phyloP scores from a whole-genome alignment of 2,888 invertebrate species.

The Griposia aprilina region DNA sequence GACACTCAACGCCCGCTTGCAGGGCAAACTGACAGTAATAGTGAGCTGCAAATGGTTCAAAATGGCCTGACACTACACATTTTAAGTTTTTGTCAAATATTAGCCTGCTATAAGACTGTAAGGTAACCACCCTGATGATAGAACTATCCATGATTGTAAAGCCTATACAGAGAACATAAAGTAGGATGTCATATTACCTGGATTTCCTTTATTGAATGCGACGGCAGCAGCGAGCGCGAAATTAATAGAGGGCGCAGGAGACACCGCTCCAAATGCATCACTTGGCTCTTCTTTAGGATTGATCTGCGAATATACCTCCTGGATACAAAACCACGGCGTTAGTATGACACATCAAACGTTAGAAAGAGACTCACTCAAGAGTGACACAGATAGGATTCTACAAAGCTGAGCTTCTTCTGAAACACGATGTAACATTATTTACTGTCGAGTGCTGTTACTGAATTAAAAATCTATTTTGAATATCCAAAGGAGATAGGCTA shows the following conservation, averaged over 20 bases:
- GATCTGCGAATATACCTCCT: constrained; percentile 71
- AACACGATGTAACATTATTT: neutral
- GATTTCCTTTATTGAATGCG: constrained; percentile 86
- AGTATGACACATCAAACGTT: constrained; percentile 1
- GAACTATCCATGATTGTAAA: neutral
- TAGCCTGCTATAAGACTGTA: no score
- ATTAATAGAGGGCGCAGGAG: constrained; percentile 86
- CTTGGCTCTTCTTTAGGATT: constrained; percentile 86
- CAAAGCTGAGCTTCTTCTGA: neutral
- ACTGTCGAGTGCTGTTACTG: no score
- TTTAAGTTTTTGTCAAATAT: neutral
- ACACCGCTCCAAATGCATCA: constrained; percentile 83
- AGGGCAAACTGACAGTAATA: neutral
- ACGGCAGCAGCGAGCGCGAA: constrained; percentile 87
- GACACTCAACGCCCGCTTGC: neutral
- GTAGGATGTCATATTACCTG: constrained; percentile 72
- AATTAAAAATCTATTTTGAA: no score
- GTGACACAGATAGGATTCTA: neutral
- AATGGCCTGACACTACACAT: neutral
- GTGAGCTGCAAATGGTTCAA: neutral
- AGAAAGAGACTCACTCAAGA: neutral
- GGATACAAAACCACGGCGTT: constrained; percentile 11
- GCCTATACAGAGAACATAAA: neutral
- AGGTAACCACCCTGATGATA: neutral
- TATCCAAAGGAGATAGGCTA: no score